Base-by-base conservation (phyloP, 2,888 invertebrate genomes). In the Athalia circularis region DNA sequence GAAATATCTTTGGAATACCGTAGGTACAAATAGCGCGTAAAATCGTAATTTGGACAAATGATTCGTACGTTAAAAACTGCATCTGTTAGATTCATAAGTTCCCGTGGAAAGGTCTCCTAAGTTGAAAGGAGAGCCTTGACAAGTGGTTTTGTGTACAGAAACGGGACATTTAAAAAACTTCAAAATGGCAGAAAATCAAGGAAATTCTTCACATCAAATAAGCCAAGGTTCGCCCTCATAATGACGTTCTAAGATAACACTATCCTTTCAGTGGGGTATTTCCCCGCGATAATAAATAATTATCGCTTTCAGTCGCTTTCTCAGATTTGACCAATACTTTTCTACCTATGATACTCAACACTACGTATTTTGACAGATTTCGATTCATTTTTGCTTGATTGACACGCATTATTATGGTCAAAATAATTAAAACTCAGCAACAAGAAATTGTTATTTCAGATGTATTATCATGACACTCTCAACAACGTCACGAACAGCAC, bases 141-240 rank as follows among this genome's bases (percentile, higher is more conserved):
- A 83, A 85, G 83, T 83, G 81, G 80, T 72, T 77, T 76, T 68
- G 29, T 67, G 68, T 78, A 64, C 75, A 29, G 48, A 50, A 62
- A 75, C 62, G 75, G 52, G 75, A 75, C 74, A 62, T 75, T 75
- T 62, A 75, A 75, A 62, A 75, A 78, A 79, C 78, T 79, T 80
- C 89, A 91, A 90, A 92, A 95, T 95, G 94, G 94, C 94, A 92
- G 94, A 94, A 91, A 94, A 93, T 92, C 93, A 94, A 91, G 94
- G 93, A 91, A 93, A 94, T 92, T 93, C 94, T 88, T 92, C 94
- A 89, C 93, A 92, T 90, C 93, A 93, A 91, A 92, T 93, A 91
- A 93, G 84, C 83, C 88, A 87, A 85, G 88, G 89, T 88, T 85
- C 72, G 79, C 77, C 43, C 11, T 43, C 48, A 67, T 68, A 48